These are phyloP conservation scores for Sebastes kiyomatsui DNA, from an alignment of 2,797 vertebrate species.

Conservation along the genomic window DNA sequence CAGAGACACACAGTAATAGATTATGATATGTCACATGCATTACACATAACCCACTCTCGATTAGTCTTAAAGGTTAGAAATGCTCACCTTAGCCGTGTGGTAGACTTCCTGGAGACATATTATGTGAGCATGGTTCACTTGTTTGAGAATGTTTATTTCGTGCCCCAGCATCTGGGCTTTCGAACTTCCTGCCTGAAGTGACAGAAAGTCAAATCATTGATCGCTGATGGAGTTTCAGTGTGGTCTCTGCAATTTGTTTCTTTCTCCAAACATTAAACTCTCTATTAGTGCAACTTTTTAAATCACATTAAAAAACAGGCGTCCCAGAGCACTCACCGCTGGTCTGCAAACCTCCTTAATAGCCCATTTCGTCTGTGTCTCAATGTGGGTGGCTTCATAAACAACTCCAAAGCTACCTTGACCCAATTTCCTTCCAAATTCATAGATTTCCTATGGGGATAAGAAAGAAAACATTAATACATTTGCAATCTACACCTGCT, in stretches of 20 bases:
- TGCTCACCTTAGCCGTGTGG: conserved; percentile 85
- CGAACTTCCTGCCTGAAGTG: conserved; percentile 86
- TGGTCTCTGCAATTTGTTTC: conserved; percentile 3
- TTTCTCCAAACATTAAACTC: conserved; percentile 21
- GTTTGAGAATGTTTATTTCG: conserved; percentile 89
- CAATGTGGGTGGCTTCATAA: conserved; percentile 85
- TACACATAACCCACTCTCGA: conserved; percentile 6
- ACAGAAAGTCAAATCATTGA: conserved; percentile 38
- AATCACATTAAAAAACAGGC: conserved; percentile 29
- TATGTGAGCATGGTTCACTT: conserved; percentile 86
- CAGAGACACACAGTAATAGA: conserved; percentile 2
- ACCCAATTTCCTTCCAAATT: conserved; percentile 86
- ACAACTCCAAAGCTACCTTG: conserved; percentile 89
- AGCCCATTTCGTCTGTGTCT: conserved; percentile 85
- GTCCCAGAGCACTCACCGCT: conserved; percentile 77
- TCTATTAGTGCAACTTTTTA: conserved; percentile 31
- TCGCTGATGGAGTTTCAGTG: background rate
- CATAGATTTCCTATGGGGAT: conserved; percentile 83
- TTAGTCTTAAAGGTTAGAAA: background rate
- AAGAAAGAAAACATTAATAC: conserved; percentile 57
- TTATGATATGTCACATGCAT: conserved; percentile 20
- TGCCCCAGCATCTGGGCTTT: conserved; percentile 86
- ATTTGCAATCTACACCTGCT: conserved; percentile 49
- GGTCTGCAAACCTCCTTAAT: conserved; percentile 89
- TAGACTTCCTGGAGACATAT: conserved; percentile 90